A percentile compares a stretch with the other conserved stretches of the same genome.
phyloP scores from a whole-genome alignment of 2,888 invertebrate genomes.

The Drosophila lacicola region DNA sequence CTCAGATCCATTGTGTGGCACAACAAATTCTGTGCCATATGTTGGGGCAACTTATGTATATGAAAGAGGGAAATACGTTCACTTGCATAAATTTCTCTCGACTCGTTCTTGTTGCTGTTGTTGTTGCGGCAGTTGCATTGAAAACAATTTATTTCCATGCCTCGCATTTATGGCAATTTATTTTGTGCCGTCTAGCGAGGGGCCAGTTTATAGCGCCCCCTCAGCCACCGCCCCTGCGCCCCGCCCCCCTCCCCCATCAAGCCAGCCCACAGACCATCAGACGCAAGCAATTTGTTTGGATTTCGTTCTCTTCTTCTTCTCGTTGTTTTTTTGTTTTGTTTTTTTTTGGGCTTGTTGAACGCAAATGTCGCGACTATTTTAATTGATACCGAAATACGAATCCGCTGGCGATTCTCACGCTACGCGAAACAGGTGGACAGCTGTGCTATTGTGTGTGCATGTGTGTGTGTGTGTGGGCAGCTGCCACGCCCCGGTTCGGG shows the following conservation, averaged over 20 bases:
- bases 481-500: constrained; percentile 34
- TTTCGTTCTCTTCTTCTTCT: constrained; percentile 14
- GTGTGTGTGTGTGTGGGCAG: constrained; percentile 5
- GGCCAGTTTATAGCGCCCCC: constrained; percentile 26
- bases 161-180: constrained; percentile 73
- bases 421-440: constrained; percentile 44
- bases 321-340: neutral
- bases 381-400: constrained; percentile 41
- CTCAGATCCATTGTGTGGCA: constrained; percentile 26
- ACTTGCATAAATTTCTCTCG: constrained; percentile 68
- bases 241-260: neutral
- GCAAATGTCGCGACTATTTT: constrained; percentile 51
- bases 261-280: neutral
- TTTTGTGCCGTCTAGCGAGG: constrained; percentile 58
- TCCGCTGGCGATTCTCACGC: constrained; percentile 43
- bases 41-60: constrained; percentile 30
- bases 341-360: constrained; percentile 28
- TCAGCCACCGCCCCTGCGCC: constrained; percentile 13
- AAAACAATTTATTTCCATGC: constrained; percentile 78
- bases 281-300: constrained; percentile 27
- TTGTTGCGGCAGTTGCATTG: constrained; percentile 68
- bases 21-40: constrained; percentile 53
- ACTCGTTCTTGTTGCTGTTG: constrained; percentile 28
- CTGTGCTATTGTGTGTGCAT: constrained; percentile 5
- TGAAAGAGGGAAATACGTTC: constrained; percentile 59